Conservation (phyloP, 2,797 vertebrate genomes). For the Acridotheres tristis region DNA sequence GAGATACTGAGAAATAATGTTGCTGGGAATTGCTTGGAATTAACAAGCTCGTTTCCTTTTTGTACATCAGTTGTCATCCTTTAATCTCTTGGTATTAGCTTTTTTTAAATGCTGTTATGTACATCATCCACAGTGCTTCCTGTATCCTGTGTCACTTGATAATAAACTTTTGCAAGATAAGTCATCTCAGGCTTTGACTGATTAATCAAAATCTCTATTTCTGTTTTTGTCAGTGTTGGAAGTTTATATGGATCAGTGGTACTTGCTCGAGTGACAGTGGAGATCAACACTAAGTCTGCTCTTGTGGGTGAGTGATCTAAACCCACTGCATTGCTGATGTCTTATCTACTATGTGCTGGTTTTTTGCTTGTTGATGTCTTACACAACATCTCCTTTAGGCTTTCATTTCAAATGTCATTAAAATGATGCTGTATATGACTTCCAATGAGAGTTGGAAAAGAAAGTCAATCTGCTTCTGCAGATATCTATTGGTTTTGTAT, state of each 20-base stretch:
- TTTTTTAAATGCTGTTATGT: not conserved
- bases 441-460: not conserved
- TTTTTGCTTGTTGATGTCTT: not conserved
- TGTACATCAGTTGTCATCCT: not conserved
- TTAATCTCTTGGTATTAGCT: not conserved
- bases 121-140: not conserved
- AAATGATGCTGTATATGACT: not conserved
- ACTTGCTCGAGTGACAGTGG: not conserved
- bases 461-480: not conserved
- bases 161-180: not conserved
- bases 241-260: constrained; percentile 11
- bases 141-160: not conserved
- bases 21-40: not conserved
- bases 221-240: constrained; percentile 4
- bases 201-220: not conserved
- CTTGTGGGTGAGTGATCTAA: constrained; percentile 15
- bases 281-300: not conserved
- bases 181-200: not conserved
- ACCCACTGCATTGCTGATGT: not conserved
- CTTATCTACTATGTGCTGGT: not conserved
- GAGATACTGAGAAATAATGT: not conserved
- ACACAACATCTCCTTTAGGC: not conserved
- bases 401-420: not conserved
- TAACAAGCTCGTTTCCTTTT: constrained; percentile 9
- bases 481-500: not conserved